Evolutionary conservation across 2,113 vertebrate species (phyloP).

Genomic region (Prionailurus viverrinus): DNA sequence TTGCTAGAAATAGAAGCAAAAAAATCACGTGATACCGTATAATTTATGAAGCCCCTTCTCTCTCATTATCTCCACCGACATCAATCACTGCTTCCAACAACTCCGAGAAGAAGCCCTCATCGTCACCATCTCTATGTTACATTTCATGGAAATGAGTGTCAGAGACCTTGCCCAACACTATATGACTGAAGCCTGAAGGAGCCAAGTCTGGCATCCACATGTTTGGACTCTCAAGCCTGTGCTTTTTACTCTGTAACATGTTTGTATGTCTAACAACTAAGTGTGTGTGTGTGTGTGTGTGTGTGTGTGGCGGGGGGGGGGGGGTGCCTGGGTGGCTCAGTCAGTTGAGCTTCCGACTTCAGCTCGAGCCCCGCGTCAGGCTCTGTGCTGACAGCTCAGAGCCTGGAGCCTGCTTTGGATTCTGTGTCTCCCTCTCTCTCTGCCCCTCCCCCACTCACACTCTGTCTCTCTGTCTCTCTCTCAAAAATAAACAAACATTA

Average conservation of each 20-base stretch:
- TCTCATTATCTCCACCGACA: neutral
- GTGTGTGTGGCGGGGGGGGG: too few relatives aligned
- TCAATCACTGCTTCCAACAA: neutral
- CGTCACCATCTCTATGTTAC: neutral
- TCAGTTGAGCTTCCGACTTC: too few relatives aligned
- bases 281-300: too few relatives aligned
- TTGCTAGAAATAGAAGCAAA: constrained; percentile 38
- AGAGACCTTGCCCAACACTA: neutral
- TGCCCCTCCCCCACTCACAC: too few relatives aligned
- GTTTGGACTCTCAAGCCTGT: neutral
- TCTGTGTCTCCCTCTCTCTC: too few relatives aligned
- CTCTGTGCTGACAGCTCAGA: too few relatives aligned
- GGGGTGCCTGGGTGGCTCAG: too few relatives aligned
- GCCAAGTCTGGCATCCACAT: neutral
- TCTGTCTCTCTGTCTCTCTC: too few relatives aligned
- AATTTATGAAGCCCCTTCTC: neutral
- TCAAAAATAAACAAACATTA: too few relatives aligned
- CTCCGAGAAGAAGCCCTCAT: neutral
- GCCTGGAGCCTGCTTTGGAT: too few relatives aligned
- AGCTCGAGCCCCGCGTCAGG: too few relatives aligned
- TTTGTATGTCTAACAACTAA: neutral
- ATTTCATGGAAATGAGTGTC: neutral
- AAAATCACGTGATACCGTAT: neutral
- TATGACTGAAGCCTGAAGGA: neutral
- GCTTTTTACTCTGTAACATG: neutral